Evolutionary conservation across 2,888 invertebrate genomes (phyloP).

Genomic region (Temnothorax rugatulus): DNA sequence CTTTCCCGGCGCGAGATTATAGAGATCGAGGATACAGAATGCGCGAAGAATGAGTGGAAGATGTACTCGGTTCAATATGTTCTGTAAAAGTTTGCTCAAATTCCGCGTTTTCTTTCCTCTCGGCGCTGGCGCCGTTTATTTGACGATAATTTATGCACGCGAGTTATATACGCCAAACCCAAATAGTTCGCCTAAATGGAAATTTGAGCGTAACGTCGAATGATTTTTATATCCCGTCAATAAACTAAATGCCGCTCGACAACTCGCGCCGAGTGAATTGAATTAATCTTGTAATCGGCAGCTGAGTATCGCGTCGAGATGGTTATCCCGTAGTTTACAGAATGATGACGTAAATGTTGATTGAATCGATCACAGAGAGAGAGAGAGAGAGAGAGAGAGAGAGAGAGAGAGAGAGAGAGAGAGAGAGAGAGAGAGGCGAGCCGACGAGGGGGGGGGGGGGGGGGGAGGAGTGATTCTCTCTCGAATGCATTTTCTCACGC

Average conservation of each 20-base stretch:
- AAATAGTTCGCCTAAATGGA: not conserved
- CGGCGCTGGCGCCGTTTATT: not conserved
- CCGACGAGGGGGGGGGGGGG: not conserved
- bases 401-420: too few species aligned
- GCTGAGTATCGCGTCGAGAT: slow-evolving; percentile 40
- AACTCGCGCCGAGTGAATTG: slow-evolving; percentile 31
- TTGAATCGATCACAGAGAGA: slow-evolving; percentile 34
- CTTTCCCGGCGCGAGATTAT: not conserved
- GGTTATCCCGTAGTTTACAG: slow-evolving; percentile 40
- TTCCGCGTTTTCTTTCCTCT: slow-evolving; percentile 1
- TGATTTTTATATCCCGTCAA: slow-evolving; percentile 23
- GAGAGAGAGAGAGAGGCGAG: not conserved
- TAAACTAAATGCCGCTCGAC: not conserved
- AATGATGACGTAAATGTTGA: slow-evolving; percentile 50
- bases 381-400: not conserved
- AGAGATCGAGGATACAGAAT: not conserved
- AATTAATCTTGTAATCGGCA: slow-evolving; percentile 35
- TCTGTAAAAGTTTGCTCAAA: not conserved
- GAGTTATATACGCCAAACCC: not conserved
- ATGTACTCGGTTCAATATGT: not conserved
- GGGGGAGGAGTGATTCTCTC: not conserved
- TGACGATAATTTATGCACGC: slow-evolving; percentile 4
- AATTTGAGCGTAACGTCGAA: slow-evolving; percentile 1
- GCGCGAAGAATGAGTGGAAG: not conserved
- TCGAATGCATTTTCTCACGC: slow-evolving; percentile 29